phyloP scores from a whole-genome alignment of 92 coral and sea anemone genomes.

The Porites rus region DNA sequence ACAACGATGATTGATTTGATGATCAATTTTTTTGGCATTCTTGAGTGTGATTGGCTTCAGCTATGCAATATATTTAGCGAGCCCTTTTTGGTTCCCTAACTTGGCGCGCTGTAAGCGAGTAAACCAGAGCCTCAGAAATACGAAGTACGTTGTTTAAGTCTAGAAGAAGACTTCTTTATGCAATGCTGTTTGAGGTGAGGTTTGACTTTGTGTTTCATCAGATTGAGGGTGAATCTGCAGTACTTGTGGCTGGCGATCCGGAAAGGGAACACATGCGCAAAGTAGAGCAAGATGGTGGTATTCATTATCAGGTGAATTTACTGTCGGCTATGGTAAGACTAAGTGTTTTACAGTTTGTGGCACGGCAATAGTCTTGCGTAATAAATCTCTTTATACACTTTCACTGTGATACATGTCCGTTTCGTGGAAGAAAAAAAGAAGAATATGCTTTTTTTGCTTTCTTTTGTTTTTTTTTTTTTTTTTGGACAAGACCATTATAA shows the following conservation, averaged over 20 bases:
- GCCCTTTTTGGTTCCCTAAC: too few species aligned
- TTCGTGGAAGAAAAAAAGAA: too few species aligned
- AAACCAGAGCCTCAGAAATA: too few species aligned
- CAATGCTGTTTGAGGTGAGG: neutral
- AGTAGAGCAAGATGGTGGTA: slow-evolving; percentile 87
- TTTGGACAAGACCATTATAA: too few species aligned
- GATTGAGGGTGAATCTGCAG: slow-evolving; percentile 90
- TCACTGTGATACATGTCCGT: neutral
- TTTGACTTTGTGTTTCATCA: slow-evolving; percentile 12
- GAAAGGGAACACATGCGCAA: slow-evolving; percentile 84
- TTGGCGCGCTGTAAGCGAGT: too few species aligned
- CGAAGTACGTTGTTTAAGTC: too few species aligned
- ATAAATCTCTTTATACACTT: neutral
- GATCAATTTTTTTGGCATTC: too few species aligned
- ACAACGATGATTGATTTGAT: too few species aligned
- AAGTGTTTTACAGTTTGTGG: neutral
- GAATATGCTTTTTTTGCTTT: too few species aligned
- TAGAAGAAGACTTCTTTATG: neutral
- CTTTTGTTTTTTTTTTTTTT: too few species aligned
- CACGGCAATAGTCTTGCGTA: neutral
- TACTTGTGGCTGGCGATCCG: slow-evolving; percentile 96
- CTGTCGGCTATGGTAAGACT: slow-evolving; percentile 75
- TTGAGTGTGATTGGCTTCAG: too few species aligned
- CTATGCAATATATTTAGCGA: too few species aligned
- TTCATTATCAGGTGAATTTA: slow-evolving; percentile 88